phyloP scores from a whole-genome alignment of 2,113 vertebrate species.

The Amphiprion percula region DNA sequence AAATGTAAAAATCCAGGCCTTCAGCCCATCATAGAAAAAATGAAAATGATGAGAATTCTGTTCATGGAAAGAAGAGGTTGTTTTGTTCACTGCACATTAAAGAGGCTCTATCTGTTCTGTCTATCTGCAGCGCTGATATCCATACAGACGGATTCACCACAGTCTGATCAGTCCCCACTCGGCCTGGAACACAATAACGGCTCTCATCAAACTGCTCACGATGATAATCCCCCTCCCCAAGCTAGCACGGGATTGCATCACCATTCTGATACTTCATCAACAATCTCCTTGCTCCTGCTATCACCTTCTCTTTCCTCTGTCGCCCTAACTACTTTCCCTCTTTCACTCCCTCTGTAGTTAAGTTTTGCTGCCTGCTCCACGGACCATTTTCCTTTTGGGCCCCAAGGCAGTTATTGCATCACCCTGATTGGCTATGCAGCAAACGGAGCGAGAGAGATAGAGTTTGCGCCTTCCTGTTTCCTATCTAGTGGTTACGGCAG shows the following conservation, averaged over 20 bases:
- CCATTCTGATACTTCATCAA: constrained; percentile 30
- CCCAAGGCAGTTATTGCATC: constrained; percentile 30
- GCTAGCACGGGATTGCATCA: neutral
- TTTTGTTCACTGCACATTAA: constrained; percentile 26
- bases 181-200: constrained; percentile 23
- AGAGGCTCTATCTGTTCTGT: constrained; percentile 38
- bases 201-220: constrained; percentile 15
- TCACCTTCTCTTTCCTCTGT: constrained; percentile 1
- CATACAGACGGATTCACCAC: constrained; percentile 39
- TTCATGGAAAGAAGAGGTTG: constrained; percentile 27
- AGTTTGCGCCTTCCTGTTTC: neutral
- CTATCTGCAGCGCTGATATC: constrained; percentile 46
- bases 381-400: neutral
- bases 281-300: neutral
- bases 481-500: constrained; percentile 19
- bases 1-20: neutral
- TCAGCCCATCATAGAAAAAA: neutral
- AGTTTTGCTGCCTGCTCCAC: constrained; percentile 20
- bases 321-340: neutral
- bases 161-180: constrained; percentile 27
- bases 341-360: constrained; percentile 20
- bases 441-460: neutral
- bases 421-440: constrained; percentile 28
- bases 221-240: constrained; percentile 23
- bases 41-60: constrained; percentile 23